Conservation (phyloP, 2,888 invertebrate genomes). For the Phalera bucephala region DNA sequence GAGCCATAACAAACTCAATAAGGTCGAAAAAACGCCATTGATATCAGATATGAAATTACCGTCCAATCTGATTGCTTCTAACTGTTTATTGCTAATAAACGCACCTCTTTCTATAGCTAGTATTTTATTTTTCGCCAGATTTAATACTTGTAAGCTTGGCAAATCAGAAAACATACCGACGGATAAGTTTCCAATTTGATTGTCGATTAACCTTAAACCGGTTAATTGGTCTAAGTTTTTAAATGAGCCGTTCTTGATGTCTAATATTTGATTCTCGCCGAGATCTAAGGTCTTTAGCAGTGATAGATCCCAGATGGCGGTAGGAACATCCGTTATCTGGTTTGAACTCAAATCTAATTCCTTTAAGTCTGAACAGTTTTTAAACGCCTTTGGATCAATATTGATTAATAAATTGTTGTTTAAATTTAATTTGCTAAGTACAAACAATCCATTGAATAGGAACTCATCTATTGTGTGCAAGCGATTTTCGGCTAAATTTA, state of each 20-base stretch:
- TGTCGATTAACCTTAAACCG: conserved; percentile 93
- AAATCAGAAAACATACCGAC: conserved; percentile 94
- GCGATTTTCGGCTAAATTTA: conserved; percentile 94
- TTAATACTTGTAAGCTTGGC: conserved; percentile 91
- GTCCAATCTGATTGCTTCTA: conserved; percentile 94
- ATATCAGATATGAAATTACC: conserved; percentile 94
- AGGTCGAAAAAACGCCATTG: conserved; percentile 93
- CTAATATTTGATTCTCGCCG: conserved; percentile 94
- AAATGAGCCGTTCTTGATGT: conserved; percentile 93
- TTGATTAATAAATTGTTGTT: conserved; percentile 92
- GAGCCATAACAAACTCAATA: conserved; percentile 91
- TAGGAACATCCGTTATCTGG: conserved; percentile 90
- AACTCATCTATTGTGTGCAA: conserved; percentile 91
- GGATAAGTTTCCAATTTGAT: conserved; percentile 92
- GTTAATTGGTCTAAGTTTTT: conserved; percentile 93
- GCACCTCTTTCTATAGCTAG: conserved; percentile 92
- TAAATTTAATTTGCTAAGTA: conserved; percentile 91
- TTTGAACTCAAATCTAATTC: conserved; percentile 95
- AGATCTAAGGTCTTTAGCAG: conserved; percentile 94
- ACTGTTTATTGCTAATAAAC: conserved; percentile 90
- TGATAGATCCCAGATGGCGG: conserved; percentile 90
- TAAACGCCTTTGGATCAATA: conserved; percentile 91
- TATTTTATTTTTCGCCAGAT: conserved; percentile 94
- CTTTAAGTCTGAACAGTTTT: conserved; percentile 93
- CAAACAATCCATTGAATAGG: conserved; percentile 92